phyloP scores from a whole-genome alignment of 2,113 vertebrate genomes.

The Odobenus rosmarus region DNA sequence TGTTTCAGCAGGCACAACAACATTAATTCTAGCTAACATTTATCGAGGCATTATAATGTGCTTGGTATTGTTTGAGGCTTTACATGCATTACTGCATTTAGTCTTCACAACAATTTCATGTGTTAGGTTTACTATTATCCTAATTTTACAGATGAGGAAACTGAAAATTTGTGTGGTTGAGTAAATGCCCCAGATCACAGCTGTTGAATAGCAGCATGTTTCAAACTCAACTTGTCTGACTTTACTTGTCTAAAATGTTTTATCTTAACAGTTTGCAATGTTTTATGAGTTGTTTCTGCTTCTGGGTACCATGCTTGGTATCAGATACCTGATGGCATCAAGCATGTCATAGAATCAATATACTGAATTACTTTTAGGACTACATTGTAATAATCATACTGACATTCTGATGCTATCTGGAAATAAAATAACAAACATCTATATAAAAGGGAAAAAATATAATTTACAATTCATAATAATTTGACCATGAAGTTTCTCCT shows the following conservation, averaged over 20 bases:
- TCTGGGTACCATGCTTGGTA: background rate
- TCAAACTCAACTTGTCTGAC: conserved; percentile 7
- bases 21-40: conserved; percentile 12
- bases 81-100: background rate
- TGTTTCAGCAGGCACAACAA: conserved; percentile 25
- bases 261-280: background rate
- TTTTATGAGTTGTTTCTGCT: background rate
- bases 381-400: background rate
- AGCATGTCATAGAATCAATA: background rate
- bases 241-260: background rate
- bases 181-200: background rate
- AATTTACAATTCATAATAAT: background rate
- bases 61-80: background rate
- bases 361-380: conserved; percentile 29
- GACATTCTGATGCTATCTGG: background rate
- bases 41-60: background rate
- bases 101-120: background rate
- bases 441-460: background rate
- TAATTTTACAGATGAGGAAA: conserved; percentile 10
- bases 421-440: conserved; percentile 7
- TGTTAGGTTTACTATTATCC: background rate
- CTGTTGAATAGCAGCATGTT: background rate
- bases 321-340: background rate
- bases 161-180: background rate
- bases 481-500: background rate